Base-by-base conservation (phyloP, 2,797 vertebrate species). In the Rhabdomys pumilio region DNA sequence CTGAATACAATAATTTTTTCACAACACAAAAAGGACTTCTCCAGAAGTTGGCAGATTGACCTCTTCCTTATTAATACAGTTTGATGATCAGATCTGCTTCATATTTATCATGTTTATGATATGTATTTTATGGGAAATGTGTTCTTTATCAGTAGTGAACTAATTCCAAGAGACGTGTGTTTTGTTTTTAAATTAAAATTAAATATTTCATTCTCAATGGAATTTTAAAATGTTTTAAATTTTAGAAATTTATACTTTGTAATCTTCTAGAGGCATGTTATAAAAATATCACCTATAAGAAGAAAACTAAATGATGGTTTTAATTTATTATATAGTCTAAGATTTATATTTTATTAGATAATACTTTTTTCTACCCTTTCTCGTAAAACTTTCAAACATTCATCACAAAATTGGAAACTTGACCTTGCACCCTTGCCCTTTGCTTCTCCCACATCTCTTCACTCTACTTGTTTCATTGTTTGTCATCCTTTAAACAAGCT, bases 151-250 rank as follows among this genome's bases (percentile, higher is more conserved):
- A 73, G 81, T 95, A n/a, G 82, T 81, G 9, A 82, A 67, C 22
- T 50, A 92, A 34, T 87, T 96, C 12, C 67, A 92, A 38, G 63
- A 94, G 29, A 77, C 55, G 6, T 73, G 24, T 94, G 4, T n/a
- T 87, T 93, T 94, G 26, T 87, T 96, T 93, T 95, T 92, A 91
- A 89, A 93, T 95, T 92, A 91, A 89, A 93, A 93, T 72, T 93
- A 93, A 67, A 75, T 41, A 77, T 89, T 93, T 96, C 41, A 91
- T 87, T 95, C 63, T 10, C 72, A 93, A 26, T 96, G 57, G 17
- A 73, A 90, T 84, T 95, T 94, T 57, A 10, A 89, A 26, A 44
- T 94, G 7, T 20, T 96, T 94, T 90, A 69, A 82, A 83, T 89
- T 90, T 92, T 92, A 75, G 26, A 17, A 89, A 87, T 14, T 82